Evolutionary conservation across 2,797 vertebrate genomes (phyloP), one percentile per base, ranked within the genome.

Genomic region (Pipistrellus pygmaeus): DNA sequence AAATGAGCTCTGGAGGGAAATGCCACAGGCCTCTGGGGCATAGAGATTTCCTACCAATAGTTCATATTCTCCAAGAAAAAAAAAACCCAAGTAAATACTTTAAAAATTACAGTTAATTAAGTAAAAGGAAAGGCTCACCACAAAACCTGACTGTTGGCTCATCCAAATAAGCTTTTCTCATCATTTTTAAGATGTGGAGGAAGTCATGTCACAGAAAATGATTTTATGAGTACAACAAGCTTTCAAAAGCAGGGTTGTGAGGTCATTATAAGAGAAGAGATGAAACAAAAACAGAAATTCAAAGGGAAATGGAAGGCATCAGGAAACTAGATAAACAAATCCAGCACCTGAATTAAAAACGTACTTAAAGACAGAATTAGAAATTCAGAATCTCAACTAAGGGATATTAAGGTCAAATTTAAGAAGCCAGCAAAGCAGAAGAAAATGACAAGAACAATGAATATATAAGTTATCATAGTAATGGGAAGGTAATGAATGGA

Each of bases 371-470:
- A 89, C 14, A 57, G n/a, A 94, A 80, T 71, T 87, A 73, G 32
- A 94, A 93, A 86, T 76, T 75, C 27, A 76, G n/a, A 77, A 77
- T 85, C 25, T 71, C 85, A 30, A 83, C 44, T 51, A 60, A 73
- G 53, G 7, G 6, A 30, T 55, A 44, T 62, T 62, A 82, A 84
- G 14, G 13, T 80, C 35, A 48, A 48, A 75, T 83, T 94, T 88
- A 51, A 92, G 41, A 78, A 69, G 23, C 13, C 68, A 41, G 12
- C 13, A 21, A 86, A 48, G 6, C 14, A 77, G n/a, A 23, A 25
- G 27, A 25, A 90, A 73, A 75, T 15, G 6, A 17, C 27, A 55
- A 60, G 75, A 76, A 35, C 13, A 64, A 25, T 25, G 85, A 71
- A 72, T 62, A 64, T 6, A 80, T 23, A 81, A n/a, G 2, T 68